These are phyloP conservation scores for Cheirogaleus medius DNA, from an alignment of 2,113 vertebrate genomes.

Conservation along the genomic window DNA sequence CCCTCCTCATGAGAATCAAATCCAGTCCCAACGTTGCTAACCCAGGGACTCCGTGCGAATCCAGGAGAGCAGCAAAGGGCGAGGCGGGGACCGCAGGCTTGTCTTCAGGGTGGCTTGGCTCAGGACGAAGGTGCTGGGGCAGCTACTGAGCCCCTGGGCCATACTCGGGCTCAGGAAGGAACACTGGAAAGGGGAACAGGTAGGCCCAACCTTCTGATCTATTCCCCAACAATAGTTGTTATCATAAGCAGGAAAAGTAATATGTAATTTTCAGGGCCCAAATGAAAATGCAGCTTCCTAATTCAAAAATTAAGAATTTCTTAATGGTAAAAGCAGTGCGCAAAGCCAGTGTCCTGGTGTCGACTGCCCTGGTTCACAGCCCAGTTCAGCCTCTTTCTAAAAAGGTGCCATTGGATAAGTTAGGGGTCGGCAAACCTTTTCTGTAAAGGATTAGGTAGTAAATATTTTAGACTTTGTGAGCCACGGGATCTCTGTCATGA, in stretches of 20 bases:
- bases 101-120: not conserved
- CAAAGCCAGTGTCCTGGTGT: not conserved
- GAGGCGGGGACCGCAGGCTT: not conserved
- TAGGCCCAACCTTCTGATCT: not conserved
- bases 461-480: not conserved
- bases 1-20: not conserved
- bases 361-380: not conserved
- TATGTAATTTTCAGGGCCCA: not conserved
- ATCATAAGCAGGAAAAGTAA: not conserved
- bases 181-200: not conserved
- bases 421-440: not conserved
- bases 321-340: not conserved
- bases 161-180: not conserved
- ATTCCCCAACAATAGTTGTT: not conserved
- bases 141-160: not conserved
- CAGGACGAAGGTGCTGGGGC: too few species aligned
- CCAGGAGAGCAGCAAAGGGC: not conserved
- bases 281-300: not conserved
- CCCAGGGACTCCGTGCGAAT: not conserved
- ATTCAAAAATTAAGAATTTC: not conserved
- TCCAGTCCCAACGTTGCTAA: not conserved
- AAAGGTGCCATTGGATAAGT: not conserved
- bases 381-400: not conserved
- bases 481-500: not conserved
- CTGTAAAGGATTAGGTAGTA: not conserved